Conservation (phyloP, 2,113 vertebrate species). For the Struthidea cinerea region DNA sequence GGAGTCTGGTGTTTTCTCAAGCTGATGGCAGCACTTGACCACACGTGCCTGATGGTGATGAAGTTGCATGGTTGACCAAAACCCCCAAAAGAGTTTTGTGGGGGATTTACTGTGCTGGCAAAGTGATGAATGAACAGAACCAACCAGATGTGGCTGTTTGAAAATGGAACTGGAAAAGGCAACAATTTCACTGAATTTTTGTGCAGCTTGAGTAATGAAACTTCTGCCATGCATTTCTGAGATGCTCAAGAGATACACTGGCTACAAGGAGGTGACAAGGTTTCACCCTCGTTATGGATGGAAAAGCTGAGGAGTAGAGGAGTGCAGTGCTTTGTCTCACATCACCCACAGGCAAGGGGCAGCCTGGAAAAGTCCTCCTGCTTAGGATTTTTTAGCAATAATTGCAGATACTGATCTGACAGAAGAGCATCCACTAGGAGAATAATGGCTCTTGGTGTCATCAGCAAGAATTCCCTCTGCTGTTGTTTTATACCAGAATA, state of each 20-base stretch:
- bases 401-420: neutral
- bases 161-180: neutral
- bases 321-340: neutral
- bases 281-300: fast-evolving
- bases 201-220: neutral
- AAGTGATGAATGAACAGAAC: neutral
- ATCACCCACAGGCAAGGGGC: neutral
- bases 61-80: neutral
- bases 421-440: neutral
- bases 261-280: neutral
- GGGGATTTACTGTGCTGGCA: neutral
- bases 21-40: neutral
- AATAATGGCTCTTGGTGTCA: neutral
- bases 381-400: neutral
- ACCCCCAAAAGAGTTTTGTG: neutral
- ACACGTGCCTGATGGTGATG: neutral
- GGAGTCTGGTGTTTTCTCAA: neutral
- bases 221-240: neutral
- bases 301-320: neutral
- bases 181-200: neutral
- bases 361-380: neutral
- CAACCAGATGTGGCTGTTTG: neutral
- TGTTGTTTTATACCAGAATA: neutral
- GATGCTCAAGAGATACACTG: neutral
- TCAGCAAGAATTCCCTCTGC: neutral